Conservation (phyloP, 2,113 vertebrate species). For the Cryptomyrus ogoouensis region DNA sequence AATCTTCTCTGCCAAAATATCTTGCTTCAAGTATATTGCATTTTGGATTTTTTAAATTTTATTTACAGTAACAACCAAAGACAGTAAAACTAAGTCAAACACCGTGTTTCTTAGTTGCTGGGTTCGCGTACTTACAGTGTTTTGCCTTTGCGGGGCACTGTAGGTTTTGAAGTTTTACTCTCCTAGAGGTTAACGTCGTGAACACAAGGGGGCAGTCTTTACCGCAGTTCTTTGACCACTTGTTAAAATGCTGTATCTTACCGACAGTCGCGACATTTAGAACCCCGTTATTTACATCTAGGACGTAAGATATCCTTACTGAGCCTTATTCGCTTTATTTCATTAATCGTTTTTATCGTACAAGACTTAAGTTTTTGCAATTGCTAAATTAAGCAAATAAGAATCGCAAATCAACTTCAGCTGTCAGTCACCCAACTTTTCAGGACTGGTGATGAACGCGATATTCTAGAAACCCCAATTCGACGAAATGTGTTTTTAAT, state of each 20-base stretch:
- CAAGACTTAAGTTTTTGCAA: background rate
- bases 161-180: background rate
- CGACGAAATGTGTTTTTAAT: background rate
- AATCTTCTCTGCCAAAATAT: no score
- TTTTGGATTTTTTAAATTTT: no score
- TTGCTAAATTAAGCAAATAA: background rate
- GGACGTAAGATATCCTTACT: background rate
- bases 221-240: background rate
- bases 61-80: no score
- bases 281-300: background rate
- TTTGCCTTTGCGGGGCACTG: background rate
- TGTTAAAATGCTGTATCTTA: background rate
- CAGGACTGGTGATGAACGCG: background rate
- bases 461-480: background rate
- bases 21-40: no score
- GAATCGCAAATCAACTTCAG: background rate
- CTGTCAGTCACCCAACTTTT: background rate
- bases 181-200: background rate
- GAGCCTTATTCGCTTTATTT: background rate
- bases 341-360: background rate
- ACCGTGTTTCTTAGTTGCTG: no score
- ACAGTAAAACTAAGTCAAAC: no score
- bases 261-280: background rate
- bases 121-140: background rate
- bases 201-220: background rate